phyloP scores from a whole-genome alignment of 2,797 vertebrate species.

The Pantherophis alleghaniensis region DNA sequence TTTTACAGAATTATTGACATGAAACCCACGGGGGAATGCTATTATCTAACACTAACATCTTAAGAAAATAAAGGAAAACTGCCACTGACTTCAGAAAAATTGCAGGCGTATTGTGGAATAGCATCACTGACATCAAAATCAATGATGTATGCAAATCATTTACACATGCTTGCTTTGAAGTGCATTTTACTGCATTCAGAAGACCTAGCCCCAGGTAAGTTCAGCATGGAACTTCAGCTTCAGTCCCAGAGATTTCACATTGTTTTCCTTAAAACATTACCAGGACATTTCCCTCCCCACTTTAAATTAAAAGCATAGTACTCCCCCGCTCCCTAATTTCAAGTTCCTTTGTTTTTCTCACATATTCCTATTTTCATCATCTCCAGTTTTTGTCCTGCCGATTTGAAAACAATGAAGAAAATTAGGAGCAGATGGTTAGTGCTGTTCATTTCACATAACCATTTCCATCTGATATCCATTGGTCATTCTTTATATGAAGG shows the following conservation, averaged over 20 bases:
- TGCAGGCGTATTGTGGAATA: background rate
- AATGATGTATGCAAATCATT: background rate
- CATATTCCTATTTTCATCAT: background rate
- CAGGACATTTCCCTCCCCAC: background rate
- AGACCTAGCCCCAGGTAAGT: background rate
- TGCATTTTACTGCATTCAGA: background rate
- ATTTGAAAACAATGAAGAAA: conserved; percentile 42
- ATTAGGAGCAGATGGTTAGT: conserved; percentile 58
- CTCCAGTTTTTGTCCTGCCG: conserved; percentile 30
- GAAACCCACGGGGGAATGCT: background rate
- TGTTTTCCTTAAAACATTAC: background rate
- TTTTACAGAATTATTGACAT: background rate
- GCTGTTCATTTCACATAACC: background rate
- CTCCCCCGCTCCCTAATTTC: background rate
- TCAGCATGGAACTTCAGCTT: background rate
- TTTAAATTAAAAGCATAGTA: background rate
- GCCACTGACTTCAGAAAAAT: background rate
- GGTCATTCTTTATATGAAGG: conserved; percentile 41
- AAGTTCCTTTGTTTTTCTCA: conserved; percentile 29
- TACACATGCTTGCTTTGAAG: background rate
- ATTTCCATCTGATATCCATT: conserved; percentile 49
- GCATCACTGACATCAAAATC: background rate
- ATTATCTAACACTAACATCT: background rate
- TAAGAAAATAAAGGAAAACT: background rate
- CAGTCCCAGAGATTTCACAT: background rate